phyloP scores from a whole-genome alignment of 2,888 invertebrate species.

The Parnassius orleans region DNA sequence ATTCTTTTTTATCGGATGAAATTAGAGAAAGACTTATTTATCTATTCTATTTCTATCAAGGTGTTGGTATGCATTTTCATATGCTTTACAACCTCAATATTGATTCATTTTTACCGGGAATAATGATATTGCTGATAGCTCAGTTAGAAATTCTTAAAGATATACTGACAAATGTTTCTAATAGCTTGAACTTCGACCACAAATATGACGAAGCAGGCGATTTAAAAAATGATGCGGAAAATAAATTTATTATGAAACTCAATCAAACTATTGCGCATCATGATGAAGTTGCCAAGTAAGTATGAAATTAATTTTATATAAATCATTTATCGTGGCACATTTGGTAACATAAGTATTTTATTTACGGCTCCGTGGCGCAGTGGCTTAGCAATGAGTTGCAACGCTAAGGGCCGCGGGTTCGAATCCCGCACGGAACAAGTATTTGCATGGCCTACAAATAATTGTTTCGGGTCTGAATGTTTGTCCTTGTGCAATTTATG shows the following conservation, averaged over 20 bases:
- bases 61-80: conserved; percentile 46
- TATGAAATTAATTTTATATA: conserved; percentile 11
- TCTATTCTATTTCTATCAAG: conserved; percentile 54
- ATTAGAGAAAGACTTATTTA: conserved; percentile 43
- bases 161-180: conserved; percentile 46
- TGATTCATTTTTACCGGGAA: conserved; percentile 54
- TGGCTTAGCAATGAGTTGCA: too few relatives aligned
- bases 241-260: conserved; percentile 37
- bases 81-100: conserved; percentile 52
- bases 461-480: too few relatives aligned
- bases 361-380: too few relatives aligned
- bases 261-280: conserved; percentile 50
- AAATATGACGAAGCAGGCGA: conserved; percentile 2
- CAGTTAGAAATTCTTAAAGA: conserved; percentile 56
- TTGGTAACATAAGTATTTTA: too few relatives aligned
- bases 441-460: too few relatives aligned
- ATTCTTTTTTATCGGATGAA: conserved; percentile 48
- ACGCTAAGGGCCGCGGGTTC: too few relatives aligned
- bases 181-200: conserved; percentile 6
- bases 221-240: conserved; percentile 15
- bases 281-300: conserved; percentile 50
- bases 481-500: too few relatives aligned
- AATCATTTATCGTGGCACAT: too few relatives aligned
- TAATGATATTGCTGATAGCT: conserved; percentile 52
- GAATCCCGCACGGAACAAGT: too few relatives aligned